These are phyloP conservation scores for Sepioteuthis lessoniana DNA, from an alignment of 2,888 invertebrate genomes.

Conservation along the genomic window DNA sequence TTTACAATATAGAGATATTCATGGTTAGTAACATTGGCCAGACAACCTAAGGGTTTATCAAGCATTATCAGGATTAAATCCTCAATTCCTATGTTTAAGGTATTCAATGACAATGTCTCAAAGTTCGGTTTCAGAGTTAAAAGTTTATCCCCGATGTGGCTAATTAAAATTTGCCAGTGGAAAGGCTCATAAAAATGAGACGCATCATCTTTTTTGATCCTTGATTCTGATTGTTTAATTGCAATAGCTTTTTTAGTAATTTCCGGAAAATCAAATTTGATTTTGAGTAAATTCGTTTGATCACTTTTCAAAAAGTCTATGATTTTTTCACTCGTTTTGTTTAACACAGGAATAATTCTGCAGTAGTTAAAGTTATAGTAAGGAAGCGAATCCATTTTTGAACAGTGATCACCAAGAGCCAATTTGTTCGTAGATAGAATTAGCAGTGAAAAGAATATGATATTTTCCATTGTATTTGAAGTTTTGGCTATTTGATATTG, in stretches of 20 bases:
- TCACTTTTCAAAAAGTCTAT: neutral
- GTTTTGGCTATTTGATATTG: neutral
- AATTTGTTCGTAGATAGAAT: neutral
- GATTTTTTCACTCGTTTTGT: neutral
- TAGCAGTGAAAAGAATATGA: neutral
- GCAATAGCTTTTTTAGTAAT: neutral
- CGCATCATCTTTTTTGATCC: neutral
- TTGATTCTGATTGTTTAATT: neutral
- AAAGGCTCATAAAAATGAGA: neutral
- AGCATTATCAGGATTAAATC: conserved; percentile 50
- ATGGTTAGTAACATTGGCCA: conserved; percentile 52
- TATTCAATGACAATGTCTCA: conserved; percentile 62
- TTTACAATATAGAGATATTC: conserved; percentile 54
- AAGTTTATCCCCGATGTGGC: conserved; percentile 64
- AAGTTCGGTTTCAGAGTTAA: conserved; percentile 60
- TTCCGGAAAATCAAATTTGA: neutral
- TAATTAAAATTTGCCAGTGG: conserved; percentile 61
- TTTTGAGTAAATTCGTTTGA: neutral
- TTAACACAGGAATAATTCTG: neutral
- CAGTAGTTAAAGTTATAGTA: neutral
- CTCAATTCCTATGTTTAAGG: conserved; percentile 60
- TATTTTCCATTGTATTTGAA: neutral
- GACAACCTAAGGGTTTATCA: conserved; percentile 60
- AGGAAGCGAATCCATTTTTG: neutral
- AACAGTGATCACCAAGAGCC: neutral